phyloP scores from a whole-genome alignment of 2,888 invertebrate genomes.

The Pheosia tremula region DNA sequence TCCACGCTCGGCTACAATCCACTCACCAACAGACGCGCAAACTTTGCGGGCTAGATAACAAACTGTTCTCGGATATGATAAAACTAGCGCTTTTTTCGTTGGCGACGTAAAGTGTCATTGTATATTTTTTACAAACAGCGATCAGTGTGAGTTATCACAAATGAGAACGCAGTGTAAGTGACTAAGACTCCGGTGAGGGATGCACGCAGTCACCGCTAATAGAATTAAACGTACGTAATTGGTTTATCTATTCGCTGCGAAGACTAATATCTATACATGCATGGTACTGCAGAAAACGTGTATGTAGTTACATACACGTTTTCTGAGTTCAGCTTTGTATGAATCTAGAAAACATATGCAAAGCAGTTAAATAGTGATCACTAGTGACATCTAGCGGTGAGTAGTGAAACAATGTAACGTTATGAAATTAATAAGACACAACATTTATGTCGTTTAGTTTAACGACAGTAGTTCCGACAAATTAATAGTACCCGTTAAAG shows the following conservation, averaged over 20 bases:
- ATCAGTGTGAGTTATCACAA: conserved; percentile 17
- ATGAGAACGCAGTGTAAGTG: conserved; percentile 23
- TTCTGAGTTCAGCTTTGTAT: conserved; percentile 7
- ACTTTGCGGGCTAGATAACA: conserved; percentile 34
- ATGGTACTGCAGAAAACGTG: conserved; percentile 20
- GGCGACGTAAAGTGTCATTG: conserved; percentile 30
- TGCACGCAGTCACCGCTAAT: conserved; percentile 52
- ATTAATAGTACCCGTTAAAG: too few relatives aligned
- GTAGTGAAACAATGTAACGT: conserved; percentile 24
- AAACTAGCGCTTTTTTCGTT: conserved; percentile 51
- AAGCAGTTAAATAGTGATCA: conserved; percentile 6
- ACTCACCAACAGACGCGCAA: conserved; percentile 58
- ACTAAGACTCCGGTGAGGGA: too few relatives aligned
- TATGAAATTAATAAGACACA: conserved; percentile 17
- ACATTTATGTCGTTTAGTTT: conserved; percentile 17
- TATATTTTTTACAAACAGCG: conserved; percentile 10
- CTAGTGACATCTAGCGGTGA: conserved; percentile 41
- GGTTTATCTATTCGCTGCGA: conserved; percentile 55
- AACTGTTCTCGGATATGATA: conserved; percentile 33
- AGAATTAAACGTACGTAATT: conserved; percentile 66
- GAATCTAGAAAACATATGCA: conserved; percentile 9
- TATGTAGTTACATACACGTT: too few relatives aligned
- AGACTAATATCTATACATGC: conserved; percentile 25
- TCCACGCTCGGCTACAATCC: not conserved
- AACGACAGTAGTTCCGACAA: conserved; percentile 1